Evolutionary conservation across 2,113 vertebrate species (phyloP).

Genomic region (Zapus hudsonius): DNA sequence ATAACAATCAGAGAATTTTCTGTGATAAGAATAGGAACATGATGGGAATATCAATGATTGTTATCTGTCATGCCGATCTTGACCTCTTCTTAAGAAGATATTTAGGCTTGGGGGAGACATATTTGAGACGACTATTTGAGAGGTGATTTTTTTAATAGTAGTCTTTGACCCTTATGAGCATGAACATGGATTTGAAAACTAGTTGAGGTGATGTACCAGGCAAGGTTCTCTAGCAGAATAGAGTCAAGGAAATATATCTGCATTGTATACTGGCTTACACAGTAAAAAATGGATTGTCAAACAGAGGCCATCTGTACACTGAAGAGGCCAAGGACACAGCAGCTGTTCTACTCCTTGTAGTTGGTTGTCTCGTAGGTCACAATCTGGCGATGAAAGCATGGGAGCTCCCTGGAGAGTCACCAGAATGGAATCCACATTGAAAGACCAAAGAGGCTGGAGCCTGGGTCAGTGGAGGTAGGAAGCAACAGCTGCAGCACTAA

Average conservation of each 20-base stretch:
- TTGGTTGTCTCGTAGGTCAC: not conserved
- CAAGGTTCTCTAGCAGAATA: not conserved
- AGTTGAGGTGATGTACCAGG: not conserved
- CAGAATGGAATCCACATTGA: not conserved
- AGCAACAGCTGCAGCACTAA: too few relatives aligned
- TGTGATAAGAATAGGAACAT: not conserved
- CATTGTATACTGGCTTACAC: too few relatives aligned
- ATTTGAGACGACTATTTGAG: not conserved
- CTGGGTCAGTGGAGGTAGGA: too few relatives aligned
- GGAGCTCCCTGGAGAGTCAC: not conserved
- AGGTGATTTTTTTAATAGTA: not conserved
- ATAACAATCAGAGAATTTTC: not conserved
- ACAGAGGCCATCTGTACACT: not conserved
- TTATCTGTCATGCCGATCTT: not conserved
- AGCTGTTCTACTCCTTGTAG: not conserved
- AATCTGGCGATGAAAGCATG: not conserved
- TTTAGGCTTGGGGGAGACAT: not conserved
- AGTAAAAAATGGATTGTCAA: not conserved
- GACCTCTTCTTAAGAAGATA: not conserved
- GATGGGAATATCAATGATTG: not conserved
- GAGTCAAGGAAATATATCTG: too few relatives aligned
- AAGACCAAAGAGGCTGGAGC: not conserved
- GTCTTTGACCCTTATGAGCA: constrained; percentile 36
- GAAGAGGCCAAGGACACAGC: not conserved
- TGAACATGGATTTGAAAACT: not conserved